Evolutionary conservation across 2,888 invertebrate genomes (phyloP).

Genomic region (Silvanus unidentatus): DNA sequence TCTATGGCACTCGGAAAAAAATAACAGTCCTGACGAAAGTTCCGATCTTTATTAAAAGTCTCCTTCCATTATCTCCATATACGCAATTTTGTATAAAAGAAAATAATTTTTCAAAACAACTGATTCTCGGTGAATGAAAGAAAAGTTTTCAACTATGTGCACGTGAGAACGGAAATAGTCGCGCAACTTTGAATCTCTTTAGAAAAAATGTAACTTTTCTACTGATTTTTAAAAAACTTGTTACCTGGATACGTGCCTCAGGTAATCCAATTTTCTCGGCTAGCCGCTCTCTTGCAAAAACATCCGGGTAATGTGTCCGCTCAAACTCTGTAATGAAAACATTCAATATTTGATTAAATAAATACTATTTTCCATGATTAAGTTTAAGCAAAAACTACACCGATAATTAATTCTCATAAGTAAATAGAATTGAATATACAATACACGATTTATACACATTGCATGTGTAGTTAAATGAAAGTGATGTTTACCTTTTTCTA

Average conservation of each 20-base stretch:
- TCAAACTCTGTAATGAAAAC: slow-evolving; percentile 74
- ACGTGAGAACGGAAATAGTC: no score
- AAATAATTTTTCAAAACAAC: no score
- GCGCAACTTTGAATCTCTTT: no score
- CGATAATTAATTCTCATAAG: no score
- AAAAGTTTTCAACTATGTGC: no score
- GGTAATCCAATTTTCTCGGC: slow-evolving; percentile 97
- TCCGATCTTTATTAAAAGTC: no score
- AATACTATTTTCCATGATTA: neutral
- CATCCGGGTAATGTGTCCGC: slow-evolving; percentile 95
- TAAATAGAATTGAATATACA: no score
- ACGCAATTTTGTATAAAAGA: no score
- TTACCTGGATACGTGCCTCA: slow-evolving; percentile 98
- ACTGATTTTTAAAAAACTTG: slow-evolving; percentile 48
- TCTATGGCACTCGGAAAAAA: slow-evolving; percentile 16
- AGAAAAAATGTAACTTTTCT: slow-evolving; percentile 18
- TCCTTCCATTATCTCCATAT: no score
- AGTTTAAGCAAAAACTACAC: neutral
- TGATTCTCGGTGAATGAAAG: no score
- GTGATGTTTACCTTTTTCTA: slow-evolving; percentile 82
- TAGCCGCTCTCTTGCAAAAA: slow-evolving; percentile 91
- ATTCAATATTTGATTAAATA: neutral
- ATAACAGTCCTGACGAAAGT: neutral
- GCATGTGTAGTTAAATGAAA: neutral
- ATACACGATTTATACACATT: neutral